These are phyloP conservation scores for Saccostrea glomerata DNA, from an alignment of 1,140 invertebrate species.

Conservation along the genomic window DNA sequence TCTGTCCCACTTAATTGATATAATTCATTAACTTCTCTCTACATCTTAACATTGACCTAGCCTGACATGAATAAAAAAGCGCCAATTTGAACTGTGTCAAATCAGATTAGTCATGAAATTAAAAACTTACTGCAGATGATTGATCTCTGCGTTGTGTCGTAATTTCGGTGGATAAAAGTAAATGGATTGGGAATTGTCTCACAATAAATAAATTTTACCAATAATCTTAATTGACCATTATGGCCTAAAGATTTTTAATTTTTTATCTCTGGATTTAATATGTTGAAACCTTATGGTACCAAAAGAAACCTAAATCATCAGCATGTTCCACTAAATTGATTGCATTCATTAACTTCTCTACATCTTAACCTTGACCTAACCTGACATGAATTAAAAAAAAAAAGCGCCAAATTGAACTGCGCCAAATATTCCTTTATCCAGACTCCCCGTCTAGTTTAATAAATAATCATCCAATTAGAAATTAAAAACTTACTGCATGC, in stretches of 20 bases:
- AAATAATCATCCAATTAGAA: slow-evolving; percentile 23
- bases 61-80: neutral
- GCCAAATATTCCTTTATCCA: slow-evolving; percentile 14
- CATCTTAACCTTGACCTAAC: neutral
- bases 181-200: neutral
- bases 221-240: neutral
- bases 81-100: neutral
- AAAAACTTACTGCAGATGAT: neutral
- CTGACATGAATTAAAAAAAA: slow-evolving; percentile 1
- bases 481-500: slow-evolving; percentile 1
- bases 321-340: neutral
- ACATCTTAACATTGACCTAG: neutral
- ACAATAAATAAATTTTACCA: slow-evolving; percentile 15
- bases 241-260: neutral
- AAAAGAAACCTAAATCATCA: slow-evolving; percentile 14
- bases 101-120: neutral
- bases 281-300: neutral
- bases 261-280: neutral
- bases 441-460: neutral
- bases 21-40: too few relatives aligned
- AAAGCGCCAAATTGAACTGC: slow-evolving; percentile 20
- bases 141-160: neutral
- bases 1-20: neutral
- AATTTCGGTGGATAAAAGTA: neutral
- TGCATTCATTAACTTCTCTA: neutral